Evolutionary conservation across 30 jellyfish, hydroid and myxozoan species (phyloP), one percentile per base, ranked within the genome.

Genomic region (Pelagia noctiluca): DNA sequence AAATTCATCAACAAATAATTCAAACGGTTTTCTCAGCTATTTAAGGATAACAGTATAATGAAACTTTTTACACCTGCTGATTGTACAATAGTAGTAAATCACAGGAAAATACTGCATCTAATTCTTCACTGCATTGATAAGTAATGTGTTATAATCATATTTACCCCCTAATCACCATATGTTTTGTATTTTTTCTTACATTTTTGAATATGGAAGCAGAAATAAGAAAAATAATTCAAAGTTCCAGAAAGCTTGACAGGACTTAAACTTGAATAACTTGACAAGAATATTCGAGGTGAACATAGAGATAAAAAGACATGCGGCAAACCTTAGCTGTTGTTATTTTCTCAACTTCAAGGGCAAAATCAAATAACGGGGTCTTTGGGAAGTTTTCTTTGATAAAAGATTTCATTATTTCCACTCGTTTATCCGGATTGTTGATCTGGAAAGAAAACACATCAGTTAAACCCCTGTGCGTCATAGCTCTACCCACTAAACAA

Each of bases 361-460:
- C 99, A 69, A 89, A 93, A 48, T 93, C 95, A 34, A 86, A 70
- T 24, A 93, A 71, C 8, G 97, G 94, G 1, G 97, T 80, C 19
- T 48, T 52, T 42, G 99, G 99, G 48, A 87, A 88, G 73, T 84
- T 60, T 26, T 76, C 85, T 46, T 93, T 93, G 64, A 93, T 84
- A 46, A 87, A 93, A 2, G 89, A 54, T 53, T 82, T 87, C 95
- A 93, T 53, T 23, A 87, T 85, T 32, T 78, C 95, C 13, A 93
- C 99, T 29, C 99, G 70, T 25, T 75, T 77, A 64, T 93, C 99
- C 2, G 99, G 99, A 65, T 93, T 93, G 81, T 88, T 93, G 35
- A 92, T 85, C 98, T 90, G 37, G 30, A 71, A 38, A 23, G 23
- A 46, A 76, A 62, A 33, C 48, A 35, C 42, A 29, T 25, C 21